These are phyloP conservation scores for Glareola pratincola DNA, from an alignment of 2,113 vertebrate species.

Conservation along the genomic window DNA sequence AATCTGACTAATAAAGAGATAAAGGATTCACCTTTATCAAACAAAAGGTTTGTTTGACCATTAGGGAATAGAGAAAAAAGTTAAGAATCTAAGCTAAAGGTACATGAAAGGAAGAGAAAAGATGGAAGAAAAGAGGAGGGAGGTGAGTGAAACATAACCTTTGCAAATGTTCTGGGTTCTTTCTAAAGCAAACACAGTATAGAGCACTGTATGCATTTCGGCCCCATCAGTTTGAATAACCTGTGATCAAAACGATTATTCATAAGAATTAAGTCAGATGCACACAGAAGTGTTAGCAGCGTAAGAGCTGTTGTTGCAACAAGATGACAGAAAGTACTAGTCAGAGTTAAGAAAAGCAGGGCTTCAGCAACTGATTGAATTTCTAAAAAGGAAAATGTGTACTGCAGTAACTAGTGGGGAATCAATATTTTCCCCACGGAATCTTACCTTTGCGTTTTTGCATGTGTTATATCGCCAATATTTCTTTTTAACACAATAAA, in stretches of 20 bases:
- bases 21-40: constrained; percentile 2
- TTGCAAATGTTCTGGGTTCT: not conserved
- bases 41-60: constrained; percentile 8
- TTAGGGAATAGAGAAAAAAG: not conserved
- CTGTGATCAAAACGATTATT: not conserved
- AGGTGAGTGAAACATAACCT: not conserved
- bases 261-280: not conserved
- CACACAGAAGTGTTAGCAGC: not conserved
- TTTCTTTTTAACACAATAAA: not conserved
- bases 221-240: not conserved
- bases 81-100: constrained; percentile 4
- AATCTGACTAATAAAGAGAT: constrained; percentile 13
- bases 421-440: not conserved
- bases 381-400: not conserved
- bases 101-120: constrained; percentile 15
- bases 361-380: not conserved
- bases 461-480: not conserved
- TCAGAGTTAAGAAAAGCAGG: not conserved
- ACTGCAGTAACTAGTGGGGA: not conserved
- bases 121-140: not conserved
- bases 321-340: not conserved
- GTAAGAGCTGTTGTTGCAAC: not conserved
- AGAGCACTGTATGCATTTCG: not conserved
- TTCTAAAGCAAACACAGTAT: not conserved
- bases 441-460: not conserved